Base-by-base conservation (phyloP, 30 jellyfish, hydroid and myxozoan genomes). In the Pelagia noctiluca region DNA sequence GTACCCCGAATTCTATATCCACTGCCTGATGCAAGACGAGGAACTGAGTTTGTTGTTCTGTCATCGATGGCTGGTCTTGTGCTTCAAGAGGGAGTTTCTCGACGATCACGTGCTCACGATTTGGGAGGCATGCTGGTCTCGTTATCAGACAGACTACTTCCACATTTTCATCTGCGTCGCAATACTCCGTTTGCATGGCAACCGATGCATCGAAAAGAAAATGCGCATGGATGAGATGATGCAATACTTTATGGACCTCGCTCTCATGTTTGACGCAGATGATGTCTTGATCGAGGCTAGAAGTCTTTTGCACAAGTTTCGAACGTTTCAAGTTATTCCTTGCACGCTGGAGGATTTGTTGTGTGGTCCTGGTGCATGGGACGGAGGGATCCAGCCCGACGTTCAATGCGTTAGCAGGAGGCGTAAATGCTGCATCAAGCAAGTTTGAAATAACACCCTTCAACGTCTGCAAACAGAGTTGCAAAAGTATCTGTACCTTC, bases 41-140 rank as follows among this genome's bases (percentile, higher is more conserved):
- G 98, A 95, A 22, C 62, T 95, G 37, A 81, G 74, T 37, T 30
- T 90, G 48, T 83, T 95, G 29, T 95, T 95, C 69, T 88, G 96
- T 35, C 99, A 95, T 65, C 99, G 99, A 18, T 95, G 99, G 99
- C 83, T 95, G 23, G 97, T 95, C 25, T 86, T 95, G 50, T 95
- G 98, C 50, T 95, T 95, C 93, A 86, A 85, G 71, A 72, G 99
- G 13, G 99, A 95, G 52, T 95, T 95, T 83, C 72, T 86, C 36
- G 90, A 64, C 19, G 89, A 70, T 36, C 97, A 95, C 28, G 97
- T 90, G 22, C 47, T 89, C 16, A 85, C 50, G 18, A 47, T 95
- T 7, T 94, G 99, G 99, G 99, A 94, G 74, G 97, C 97, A 0
- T 94, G 99, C 69, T 94, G 99, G 99, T 88, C 99, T 42, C 78